Conservation (phyloP, 2,888 invertebrate species). For the Agriopis aurantiaria region DNA sequence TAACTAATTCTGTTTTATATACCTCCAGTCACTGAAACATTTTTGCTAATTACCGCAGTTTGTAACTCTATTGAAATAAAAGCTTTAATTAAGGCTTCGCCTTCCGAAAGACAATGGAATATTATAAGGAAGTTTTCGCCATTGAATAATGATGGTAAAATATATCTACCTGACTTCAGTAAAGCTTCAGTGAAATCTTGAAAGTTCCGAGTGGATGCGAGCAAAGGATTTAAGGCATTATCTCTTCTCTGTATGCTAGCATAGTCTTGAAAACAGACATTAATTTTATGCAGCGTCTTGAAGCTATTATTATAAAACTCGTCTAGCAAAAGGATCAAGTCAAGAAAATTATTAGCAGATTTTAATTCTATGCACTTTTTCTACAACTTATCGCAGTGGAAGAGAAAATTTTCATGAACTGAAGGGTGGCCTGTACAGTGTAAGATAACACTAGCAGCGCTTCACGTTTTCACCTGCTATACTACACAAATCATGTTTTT, state of each 20-base stretch:
- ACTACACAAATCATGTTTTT: no score
- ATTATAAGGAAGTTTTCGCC: conserved; percentile 10
- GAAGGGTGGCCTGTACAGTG: background rate
- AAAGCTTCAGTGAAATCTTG: conserved; percentile 6
- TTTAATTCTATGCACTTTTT: background rate
- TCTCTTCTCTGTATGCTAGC: no score
- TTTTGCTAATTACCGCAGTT: conserved; percentile 14
- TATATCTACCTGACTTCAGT: background rate
- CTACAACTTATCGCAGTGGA: background rate
- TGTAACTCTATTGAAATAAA: conserved; percentile 15
- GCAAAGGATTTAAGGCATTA: background rate
- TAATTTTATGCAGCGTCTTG: conserved; percentile 10
- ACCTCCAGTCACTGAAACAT: conserved; percentile 1
- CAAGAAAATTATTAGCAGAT: background rate
- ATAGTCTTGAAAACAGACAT: background rate
- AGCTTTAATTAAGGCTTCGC: conserved; percentile 17
- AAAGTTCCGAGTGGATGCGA: conserved; percentile 3
- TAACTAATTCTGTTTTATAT: background rate
- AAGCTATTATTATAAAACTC: background rate
- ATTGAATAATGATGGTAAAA: conserved; percentile 2
- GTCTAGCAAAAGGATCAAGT: conserved; percentile 1
- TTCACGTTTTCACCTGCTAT: no score
- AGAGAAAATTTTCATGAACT: background rate
- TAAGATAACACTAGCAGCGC: no score
- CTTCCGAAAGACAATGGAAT: conserved; percentile 14